phyloP scores from a whole-genome alignment of 2,113 vertebrate species.

The Nymphicus hollandicus region DNA sequence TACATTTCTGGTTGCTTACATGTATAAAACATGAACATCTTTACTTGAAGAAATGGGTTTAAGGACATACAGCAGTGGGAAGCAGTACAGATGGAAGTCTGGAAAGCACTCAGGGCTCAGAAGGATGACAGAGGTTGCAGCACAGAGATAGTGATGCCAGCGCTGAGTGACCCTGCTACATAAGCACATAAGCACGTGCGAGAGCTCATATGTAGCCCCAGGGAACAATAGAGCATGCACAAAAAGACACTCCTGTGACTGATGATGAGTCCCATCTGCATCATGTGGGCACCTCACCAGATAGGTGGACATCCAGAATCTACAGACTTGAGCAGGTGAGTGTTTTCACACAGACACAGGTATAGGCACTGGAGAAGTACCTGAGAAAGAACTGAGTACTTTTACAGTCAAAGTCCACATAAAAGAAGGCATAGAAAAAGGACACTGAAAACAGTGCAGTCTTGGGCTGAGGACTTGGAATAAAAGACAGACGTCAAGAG shows the following conservation, averaged over 20 bases:
- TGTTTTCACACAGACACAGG: neutral
- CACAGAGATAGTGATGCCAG: neutral
- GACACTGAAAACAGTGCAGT: neutral
- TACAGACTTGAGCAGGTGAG: neutral
- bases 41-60: neutral
- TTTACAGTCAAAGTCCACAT: neutral
- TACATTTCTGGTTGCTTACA: neutral
- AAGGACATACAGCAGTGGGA: neutral
- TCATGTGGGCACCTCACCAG: neutral
- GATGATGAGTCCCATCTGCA: rapidly evolving
- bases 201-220: neutral
- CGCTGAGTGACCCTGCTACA: rapidly evolving
- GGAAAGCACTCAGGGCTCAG: neutral
- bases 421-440: neutral
- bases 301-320: neutral
- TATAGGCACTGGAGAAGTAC: neutral
- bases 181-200: neutral
- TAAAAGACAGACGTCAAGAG: neutral
- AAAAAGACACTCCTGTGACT: neutral
- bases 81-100: neutral
- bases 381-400: neutral
- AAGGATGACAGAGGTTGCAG: neutral
- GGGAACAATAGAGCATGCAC: neutral
- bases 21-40: neutral
- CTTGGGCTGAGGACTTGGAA: neutral